Evolutionary conservation across 2,797 vertebrate genomes (phyloP).

Genomic region (Pogoniulus pusillus): DNA sequence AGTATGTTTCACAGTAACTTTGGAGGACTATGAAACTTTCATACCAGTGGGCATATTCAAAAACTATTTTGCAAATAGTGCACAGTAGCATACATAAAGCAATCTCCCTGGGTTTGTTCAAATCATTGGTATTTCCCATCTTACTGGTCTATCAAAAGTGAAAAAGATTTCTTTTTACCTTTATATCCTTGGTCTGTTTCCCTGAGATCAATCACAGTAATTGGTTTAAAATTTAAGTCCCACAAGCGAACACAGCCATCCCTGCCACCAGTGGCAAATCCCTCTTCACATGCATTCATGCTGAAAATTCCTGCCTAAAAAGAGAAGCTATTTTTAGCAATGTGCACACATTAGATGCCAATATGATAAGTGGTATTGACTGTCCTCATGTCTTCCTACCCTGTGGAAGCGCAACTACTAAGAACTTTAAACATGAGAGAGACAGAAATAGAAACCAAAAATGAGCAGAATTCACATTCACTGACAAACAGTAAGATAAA

Average conservation of each 20-base stretch:
- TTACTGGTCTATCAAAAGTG: background rate
- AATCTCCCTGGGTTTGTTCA: background rate
- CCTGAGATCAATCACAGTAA: conserved; percentile 99
- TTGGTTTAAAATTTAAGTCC: conserved; percentile 99
- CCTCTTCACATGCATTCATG: conserved; percentile 99
- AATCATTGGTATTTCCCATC: background rate
- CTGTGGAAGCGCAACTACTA: background rate
- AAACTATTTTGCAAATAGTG: background rate
- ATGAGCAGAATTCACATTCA: background rate
- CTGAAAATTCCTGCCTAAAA: conserved; percentile 99
- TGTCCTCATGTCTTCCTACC: background rate
- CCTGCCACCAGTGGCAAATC: conserved; percentile 96
- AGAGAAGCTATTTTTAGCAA: conserved; percentile 65
- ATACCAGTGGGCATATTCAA: background rate
- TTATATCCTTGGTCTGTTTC: conserved; percentile 99
- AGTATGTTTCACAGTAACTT: background rate
- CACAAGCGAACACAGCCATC: conserved; percentile 97
- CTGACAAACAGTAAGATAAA: background rate
- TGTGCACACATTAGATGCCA: background rate
- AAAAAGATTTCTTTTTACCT: conserved; percentile 81
- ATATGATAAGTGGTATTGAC: background rate
- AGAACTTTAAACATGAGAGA: background rate
- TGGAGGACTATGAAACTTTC: background rate
- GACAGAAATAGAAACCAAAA: background rate
- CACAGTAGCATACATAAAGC: background rate